These are phyloP conservation scores for Varanus salvator DNA, from an alignment of 2,113 vertebrate species.

Conservation along the genomic window DNA sequence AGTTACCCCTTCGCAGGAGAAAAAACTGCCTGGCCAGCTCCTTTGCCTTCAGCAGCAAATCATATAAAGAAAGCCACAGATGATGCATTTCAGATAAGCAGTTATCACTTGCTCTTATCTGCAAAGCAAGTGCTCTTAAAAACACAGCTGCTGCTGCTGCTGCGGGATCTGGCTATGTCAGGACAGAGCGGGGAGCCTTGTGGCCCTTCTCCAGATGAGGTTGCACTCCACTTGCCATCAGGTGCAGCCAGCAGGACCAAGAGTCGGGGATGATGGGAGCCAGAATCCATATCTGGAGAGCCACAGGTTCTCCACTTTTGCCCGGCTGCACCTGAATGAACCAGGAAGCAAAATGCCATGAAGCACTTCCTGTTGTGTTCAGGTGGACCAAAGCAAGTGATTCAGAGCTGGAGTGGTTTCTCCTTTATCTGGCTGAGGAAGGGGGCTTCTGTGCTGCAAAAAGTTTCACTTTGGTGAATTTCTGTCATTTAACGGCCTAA, in stretches of 20 bases:
- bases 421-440: too few species aligned
- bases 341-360: neutral
- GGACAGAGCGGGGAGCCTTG: neutral
- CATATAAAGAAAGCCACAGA: neutral
- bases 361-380: neutral
- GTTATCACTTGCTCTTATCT: neutral
- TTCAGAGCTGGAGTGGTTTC: neutral
- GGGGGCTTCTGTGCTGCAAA: neutral
- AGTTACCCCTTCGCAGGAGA: too few species aligned
- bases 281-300: too few species aligned
- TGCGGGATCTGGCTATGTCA: neutral
- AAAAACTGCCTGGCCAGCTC: neutral
- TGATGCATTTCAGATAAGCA: neutral
- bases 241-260: too few species aligned
- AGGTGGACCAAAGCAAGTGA: neutral
- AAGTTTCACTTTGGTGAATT: neutral
- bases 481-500: neutral
- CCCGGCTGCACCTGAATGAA: neutral
- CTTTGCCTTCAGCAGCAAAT: neutral
- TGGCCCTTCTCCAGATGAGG: neutral
- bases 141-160: too few species aligned
- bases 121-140: neutral
- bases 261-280: too few species aligned
- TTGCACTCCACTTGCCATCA: too few species aligned
- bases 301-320: too few species aligned